Percentiles rank a stretch among this genome's conserved stretches.
These are phyloP conservation scores for Palythoa heliodiscus DNA, from an alignment of 92 coral and sea anemone genomes.

Conservation along the genomic window DNA sequence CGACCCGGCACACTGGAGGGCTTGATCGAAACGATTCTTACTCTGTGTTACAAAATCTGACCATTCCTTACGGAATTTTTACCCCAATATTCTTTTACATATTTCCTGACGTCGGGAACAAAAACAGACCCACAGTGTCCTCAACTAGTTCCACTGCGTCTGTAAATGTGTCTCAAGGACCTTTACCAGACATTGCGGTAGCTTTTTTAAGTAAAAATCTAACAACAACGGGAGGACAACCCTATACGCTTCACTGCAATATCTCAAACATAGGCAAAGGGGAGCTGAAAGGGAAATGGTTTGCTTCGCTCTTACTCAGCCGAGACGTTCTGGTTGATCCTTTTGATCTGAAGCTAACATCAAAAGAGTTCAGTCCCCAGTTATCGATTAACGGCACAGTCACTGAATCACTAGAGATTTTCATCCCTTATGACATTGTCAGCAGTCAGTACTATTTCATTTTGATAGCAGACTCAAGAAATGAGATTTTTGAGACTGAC, in stretches of 20 bases:
- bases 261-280: conserved; percentile 63
- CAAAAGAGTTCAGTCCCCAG: conserved; percentile 23
- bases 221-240: conserved; percentile 69
- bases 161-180: conserved; percentile 38
- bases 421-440: conserved; percentile 77
- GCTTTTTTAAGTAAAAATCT: conserved; percentile 43
- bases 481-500: conserved; percentile 58
- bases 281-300: conserved; percentile 52
- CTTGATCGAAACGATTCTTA: conserved; percentile 51
- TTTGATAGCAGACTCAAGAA: conserved; percentile 64
- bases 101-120: conserved; percentile 60
- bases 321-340: conserved; percentile 75
- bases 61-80: conserved; percentile 40
- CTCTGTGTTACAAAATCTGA: conserved; percentile 33
- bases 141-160: conserved; percentile 16
- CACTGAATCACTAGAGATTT: conserved; percentile 45
- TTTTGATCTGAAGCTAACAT: conserved; percentile 63
- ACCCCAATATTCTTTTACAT: conserved; percentile 54
- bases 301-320: conserved; percentile 69
- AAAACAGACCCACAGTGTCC: conserved; percentile 20
- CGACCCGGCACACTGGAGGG: conserved; percentile 59
- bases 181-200: conserved; percentile 71
- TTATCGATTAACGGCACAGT: conserved; percentile 50
- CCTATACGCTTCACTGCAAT: conserved; percentile 55
- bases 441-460: conserved; percentile 69